These are phyloP conservation scores for Ommatoiulus sabulosus DNA, from an alignment of 2,888 invertebrate species.

Conservation along the genomic window DNA sequence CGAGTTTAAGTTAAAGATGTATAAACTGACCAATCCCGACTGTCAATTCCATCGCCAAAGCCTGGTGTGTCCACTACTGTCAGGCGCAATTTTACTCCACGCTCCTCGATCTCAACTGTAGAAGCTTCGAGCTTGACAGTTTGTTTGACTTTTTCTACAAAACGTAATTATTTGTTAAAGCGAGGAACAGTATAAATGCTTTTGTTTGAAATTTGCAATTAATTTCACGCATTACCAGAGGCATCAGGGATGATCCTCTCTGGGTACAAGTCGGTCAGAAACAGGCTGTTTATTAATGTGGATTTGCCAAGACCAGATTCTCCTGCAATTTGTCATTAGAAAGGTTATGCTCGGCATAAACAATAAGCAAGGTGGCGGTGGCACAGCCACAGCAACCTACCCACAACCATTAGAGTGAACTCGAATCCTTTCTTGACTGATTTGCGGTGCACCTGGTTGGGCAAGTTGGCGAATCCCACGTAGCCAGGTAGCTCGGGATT, in stretches of 20 bases:
- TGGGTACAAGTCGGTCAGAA: constrained; percentile 94
- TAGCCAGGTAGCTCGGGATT: constrained; percentile 73
- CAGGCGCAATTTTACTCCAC: constrained; percentile 90
- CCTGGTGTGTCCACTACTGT: constrained; percentile 94
- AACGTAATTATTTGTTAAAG: too few species aligned
- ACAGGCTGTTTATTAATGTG: constrained; percentile 93
- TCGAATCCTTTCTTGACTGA: constrained; percentile 98
- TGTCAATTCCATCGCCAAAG: constrained; percentile 94
- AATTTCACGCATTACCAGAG: constrained; percentile 76
- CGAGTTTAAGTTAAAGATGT: too few species aligned
- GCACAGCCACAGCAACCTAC: constrained; percentile 62
- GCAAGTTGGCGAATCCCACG: constrained; percentile 93
- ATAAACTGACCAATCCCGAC: constrained; percentile 76
- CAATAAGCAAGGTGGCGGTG: neutral
- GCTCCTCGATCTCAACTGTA: constrained; percentile 95
- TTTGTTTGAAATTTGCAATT: neutral
- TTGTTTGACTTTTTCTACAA: constrained; percentile 79
- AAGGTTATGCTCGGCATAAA: neutral
- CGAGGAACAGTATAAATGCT: neutral
- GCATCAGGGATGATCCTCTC: constrained; percentile 91
- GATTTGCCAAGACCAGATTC: constrained; percentile 94
- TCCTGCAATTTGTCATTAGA: constrained; percentile 67
- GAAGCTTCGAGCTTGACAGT: constrained; percentile 95
- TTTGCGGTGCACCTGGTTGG: constrained; percentile 96
- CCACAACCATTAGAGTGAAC: constrained; percentile 97